Percentiles rank a stretch among this genome's conserved stretches.
Conservation (phyloP, 2,113 vertebrate genomes). For the Cariama cristata region DNA sequence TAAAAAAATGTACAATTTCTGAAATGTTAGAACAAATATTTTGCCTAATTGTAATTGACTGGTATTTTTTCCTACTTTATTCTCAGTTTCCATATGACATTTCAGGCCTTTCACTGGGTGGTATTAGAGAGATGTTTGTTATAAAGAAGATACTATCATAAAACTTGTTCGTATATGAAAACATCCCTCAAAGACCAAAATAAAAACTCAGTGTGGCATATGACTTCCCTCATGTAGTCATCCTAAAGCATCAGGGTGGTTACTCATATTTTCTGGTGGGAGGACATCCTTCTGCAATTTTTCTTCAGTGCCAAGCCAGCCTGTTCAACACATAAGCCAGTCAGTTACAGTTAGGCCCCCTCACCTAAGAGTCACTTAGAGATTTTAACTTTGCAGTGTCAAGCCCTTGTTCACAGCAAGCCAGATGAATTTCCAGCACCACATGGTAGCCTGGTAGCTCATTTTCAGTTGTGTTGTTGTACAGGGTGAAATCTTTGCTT, state of each 20-base stretch:
- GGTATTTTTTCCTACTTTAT: background rate
- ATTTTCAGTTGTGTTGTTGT: constrained; percentile 20
- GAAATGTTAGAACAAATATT: background rate
- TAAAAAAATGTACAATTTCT: background rate
- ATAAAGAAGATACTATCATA: background rate
- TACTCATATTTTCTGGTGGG: constrained; percentile 51
- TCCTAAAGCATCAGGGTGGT: background rate
- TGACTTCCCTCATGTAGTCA: constrained; percentile 22
- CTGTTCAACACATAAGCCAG: background rate
- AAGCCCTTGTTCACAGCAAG: constrained; percentile 27
- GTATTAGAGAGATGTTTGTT: background rate
- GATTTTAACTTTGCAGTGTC: constrained; percentile 8
- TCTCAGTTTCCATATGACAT: background rate
- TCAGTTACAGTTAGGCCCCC: background rate
- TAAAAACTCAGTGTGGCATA: background rate
- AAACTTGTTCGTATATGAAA: background rate
- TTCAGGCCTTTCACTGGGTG: background rate
- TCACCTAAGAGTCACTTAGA: background rate
- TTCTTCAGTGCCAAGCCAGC: background rate
- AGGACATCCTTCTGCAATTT: constrained; percentile 8
- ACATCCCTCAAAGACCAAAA: background rate
- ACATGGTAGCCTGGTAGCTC: constrained; percentile 24
- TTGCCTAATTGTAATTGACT: background rate
- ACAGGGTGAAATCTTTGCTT: background rate
- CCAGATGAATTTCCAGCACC: constrained; percentile 31